Conservation (phyloP, 2,113 vertebrate species). For the Labeo rohita region DNA sequence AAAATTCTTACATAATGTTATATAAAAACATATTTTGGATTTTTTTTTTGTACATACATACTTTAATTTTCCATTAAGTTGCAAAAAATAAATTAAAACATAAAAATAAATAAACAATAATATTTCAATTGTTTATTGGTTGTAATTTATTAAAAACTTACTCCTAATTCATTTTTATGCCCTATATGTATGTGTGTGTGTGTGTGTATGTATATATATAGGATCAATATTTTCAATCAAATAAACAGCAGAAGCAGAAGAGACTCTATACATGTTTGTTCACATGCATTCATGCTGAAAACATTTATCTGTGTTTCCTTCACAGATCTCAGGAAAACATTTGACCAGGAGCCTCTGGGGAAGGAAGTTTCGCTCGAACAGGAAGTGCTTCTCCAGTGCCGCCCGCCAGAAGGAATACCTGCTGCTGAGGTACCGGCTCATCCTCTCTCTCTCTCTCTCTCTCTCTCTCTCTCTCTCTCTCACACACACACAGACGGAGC, state of each 20-base stretch:
- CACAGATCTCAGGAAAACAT: conserved; percentile 92
- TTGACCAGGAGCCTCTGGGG: conserved; percentile 94
- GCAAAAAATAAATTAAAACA: no score
- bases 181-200: no score
- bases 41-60: no score
- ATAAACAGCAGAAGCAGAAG: not conserved
- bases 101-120: no score
- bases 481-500: conserved; percentile 28
- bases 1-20: no score
- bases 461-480: conserved; percentile 11
- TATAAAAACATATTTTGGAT: no score
- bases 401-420: conserved; percentile 96
- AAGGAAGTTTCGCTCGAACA: conserved; percentile 96
- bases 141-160: no score
- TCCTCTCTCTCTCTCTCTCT: no score
- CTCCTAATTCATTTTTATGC: no score
- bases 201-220: no score
- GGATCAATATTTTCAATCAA: not conserved
- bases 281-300: not conserved
- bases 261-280: not conserved
- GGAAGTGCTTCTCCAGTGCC: conserved; percentile 94
- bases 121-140: no score
- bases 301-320: conserved; percentile 13
- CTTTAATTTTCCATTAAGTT: no score
- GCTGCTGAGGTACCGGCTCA: conserved; percentile 83